Evolutionary conservation across 2,113 vertebrate species (phyloP), one percentile per base, ranked within the genome.

Genomic region (Epinephelus moara): DNA sequence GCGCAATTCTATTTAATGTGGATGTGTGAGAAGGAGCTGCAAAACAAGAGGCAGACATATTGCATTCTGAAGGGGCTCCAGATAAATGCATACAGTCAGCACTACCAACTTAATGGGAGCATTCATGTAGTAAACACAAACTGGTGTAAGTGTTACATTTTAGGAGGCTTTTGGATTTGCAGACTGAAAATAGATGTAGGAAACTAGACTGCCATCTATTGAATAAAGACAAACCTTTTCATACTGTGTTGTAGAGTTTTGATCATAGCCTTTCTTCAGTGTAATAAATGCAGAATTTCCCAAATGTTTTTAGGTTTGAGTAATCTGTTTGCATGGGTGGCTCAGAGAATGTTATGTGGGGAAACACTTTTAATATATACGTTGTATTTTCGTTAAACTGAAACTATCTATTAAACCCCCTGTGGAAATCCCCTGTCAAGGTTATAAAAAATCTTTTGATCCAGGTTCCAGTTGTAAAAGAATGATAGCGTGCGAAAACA

Each of bases 1-100:
- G 30, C 27, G 78, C 73, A 70, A 37, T 82, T 71, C 33, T 76
- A 57, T 80, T 83, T 73, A n/a, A 53, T 57, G 25, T 56, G 37
- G 60, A 19, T 63, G 53, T 71, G 71, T 53, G 52, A 82, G 69
- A 33, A 61, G 62, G 27, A 59, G 75, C 55, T 30, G 33, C 75
- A 75, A 80, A 82, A 56, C 49, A 80, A 77, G 59, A n/a, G 47
- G 60, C 70, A 70, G 63, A 27, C 18, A 18, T 69, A n/a, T 56
- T 70, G 66, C 40, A 27, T 57, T 70, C 23, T 52, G 42, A 19
- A 53, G 40, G 63, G 18, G 33, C 37, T 70, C n/a, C 18, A 56
- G 67, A 52, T 21, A 25, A 80, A 33, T 47, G 2, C 25, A 61
- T 33, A 21, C 33, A 50, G 47, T 66, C 47, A 27, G 21, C 21